Percentiles rank a stretch among this genome's conserved stretches.
Evolutionary conservation across 2,797 vertebrate species (phyloP).

Genomic region (Gallinago stenura): DNA sequence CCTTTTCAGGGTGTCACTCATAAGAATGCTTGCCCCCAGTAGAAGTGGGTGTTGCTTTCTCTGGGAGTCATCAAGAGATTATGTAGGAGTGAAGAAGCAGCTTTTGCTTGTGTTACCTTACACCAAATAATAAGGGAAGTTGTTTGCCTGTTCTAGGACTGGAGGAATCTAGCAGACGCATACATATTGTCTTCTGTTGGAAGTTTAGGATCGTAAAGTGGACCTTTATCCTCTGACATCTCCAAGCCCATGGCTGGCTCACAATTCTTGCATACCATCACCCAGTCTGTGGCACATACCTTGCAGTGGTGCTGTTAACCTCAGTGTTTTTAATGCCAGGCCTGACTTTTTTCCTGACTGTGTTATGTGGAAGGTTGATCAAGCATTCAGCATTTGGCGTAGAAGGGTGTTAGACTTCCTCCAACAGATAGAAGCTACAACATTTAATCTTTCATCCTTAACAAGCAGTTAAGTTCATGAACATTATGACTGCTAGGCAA

Average conservation of each 20-base stretch:
- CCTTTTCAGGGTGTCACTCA: background rate
- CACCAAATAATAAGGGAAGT: background rate
- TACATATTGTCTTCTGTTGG: background rate
- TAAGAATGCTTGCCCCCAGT: background rate
- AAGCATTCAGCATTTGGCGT: background rate
- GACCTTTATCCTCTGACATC: background rate
- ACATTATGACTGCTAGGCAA: background rate
- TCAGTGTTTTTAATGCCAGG: background rate
- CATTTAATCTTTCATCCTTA: background rate
- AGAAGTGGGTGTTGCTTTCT: slow-evolving; percentile 17
- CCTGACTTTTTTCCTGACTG: fast-evolving
- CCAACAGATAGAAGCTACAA: background rate
- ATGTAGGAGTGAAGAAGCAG: background rate
- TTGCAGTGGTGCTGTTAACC: background rate
- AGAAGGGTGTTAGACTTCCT: background rate
- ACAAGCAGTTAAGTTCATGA: background rate
- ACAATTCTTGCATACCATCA: background rate
- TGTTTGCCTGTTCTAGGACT: background rate
- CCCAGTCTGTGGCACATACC: background rate
- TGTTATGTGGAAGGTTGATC: background rate
- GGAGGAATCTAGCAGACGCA: background rate
- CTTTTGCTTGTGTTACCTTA: background rate
- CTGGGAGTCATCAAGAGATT: background rate
- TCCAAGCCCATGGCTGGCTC: background rate
- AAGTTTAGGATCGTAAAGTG: background rate